Percentiles rank a stretch among this genome's conserved stretches.
Evolutionary conservation across 2,888 invertebrate genomes (phyloP).

Genomic region (Andricus quercusramuli): DNA sequence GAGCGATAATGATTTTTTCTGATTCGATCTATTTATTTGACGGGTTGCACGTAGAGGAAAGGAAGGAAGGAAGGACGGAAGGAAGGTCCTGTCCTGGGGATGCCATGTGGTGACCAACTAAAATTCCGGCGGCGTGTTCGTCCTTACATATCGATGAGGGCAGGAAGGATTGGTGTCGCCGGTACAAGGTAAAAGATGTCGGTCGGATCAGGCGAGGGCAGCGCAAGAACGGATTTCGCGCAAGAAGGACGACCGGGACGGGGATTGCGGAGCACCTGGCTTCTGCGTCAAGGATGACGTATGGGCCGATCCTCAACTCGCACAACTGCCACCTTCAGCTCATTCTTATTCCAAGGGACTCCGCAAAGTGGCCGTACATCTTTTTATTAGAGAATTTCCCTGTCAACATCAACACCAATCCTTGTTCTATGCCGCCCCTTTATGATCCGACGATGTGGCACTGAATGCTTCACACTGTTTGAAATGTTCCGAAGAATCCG

Average conservation of each 20-base stretch:
- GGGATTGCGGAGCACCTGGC: slow-evolving; percentile 67
- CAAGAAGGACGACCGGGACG: slow-evolving; percentile 69
- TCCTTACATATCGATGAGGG: slow-evolving; percentile 74
- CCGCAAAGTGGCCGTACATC: slow-evolving; percentile 57
- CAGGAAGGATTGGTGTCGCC: slow-evolving; percentile 62
- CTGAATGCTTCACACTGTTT: neutral
- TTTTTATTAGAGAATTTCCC: slow-evolving; percentile 61
- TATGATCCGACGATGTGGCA: neutral
- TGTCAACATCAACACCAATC: slow-evolving; percentile 56
- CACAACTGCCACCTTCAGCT: slow-evolving; percentile 60
- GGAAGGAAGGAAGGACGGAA: slow-evolving; percentile 47
- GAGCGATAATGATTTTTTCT: slow-evolving; percentile 43
- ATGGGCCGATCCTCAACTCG: slow-evolving; percentile 60
- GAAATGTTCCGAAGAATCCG: neutral
- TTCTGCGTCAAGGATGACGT: slow-evolving; percentile 72
- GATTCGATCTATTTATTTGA: slow-evolving; percentile 66
- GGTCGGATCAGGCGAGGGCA: slow-evolving; percentile 59
- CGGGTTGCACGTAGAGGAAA: slow-evolving; percentile 57
- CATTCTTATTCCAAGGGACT: slow-evolving; percentile 66
- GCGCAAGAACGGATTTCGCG: slow-evolving; percentile 69
- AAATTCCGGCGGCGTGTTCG: slow-evolving; percentile 74
- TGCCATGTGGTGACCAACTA: slow-evolving; percentile 69
- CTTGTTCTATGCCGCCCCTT: slow-evolving; percentile 20
- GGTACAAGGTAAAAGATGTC: slow-evolving; percentile 69
- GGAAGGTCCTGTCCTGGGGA: slow-evolving; percentile 43